Base-by-base conservation (phyloP, 2,113 vertebrate species). In the Cacatua alba region DNA sequence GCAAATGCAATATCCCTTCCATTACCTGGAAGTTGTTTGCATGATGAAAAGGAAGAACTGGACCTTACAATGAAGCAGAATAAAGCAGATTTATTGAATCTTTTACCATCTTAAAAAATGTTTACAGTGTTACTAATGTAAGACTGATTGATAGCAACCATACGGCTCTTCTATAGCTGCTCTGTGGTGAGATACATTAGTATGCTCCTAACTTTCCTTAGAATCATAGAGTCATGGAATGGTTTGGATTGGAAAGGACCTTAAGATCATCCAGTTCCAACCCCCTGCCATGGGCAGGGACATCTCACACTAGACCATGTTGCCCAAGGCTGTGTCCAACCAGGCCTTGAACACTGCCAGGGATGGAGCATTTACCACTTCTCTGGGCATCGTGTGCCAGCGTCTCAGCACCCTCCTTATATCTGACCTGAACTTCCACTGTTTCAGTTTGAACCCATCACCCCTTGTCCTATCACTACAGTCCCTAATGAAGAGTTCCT, bases 21-120 rank as follows among this genome's bases (percentile, higher is more conserved):
- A 91, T 95, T 94, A 95, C 95, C 90, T 95, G 92, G 55, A 94
- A 93, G 88, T 64, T 95, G 95, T 90, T 96, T 93, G 85, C 74
- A n/a, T 93, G 88, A 96, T 92, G 86, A 82, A 96, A 78, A 77
- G 85, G 85, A 92, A 88, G 82, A 94, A 82, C 92, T 76, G 88
- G 94, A 88, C 95, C 52, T 93, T 72, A 88, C 55, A 84, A 55
- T 62, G 88, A 46, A 92, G 74, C 39, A 59, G 76, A 90, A 92
- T 76, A 84, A 93, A 94, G 62, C 49, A 92, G 86, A 94, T 93
- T 95, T 83, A 93, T 90, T 79, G 90, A 37, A 62, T 92, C 80
- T 91, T 86, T 96, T 92, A 77, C 48, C 64, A 84, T 37, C 88
- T 91, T 71, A 94, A 95, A 95, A 95, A 83, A 83, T 92, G 72